These are phyloP conservation scores for Drosophila repleta DNA, from an alignment of 1,140 invertebrate genomes.

Conservation along the genomic window DNA sequence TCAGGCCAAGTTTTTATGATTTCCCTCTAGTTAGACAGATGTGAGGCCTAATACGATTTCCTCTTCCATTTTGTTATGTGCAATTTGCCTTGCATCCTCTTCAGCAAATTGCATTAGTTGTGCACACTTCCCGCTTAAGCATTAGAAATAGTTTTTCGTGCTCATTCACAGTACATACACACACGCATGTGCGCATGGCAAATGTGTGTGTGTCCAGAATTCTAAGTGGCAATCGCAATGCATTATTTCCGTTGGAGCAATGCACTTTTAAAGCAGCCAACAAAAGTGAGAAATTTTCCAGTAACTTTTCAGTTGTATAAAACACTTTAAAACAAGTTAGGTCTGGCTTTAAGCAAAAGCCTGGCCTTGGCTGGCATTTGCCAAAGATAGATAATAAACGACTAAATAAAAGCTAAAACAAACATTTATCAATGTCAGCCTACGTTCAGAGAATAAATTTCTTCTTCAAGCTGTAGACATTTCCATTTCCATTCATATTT, in stretches of 20 bases:
- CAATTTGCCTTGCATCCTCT: neutral
- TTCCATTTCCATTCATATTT: no score
- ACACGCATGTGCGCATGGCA: neutral
- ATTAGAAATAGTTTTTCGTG: conserved; percentile 51
- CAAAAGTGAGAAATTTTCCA: conserved; percentile 41
- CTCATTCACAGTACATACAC: conserved; percentile 23
- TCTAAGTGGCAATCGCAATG: conserved; percentile 35
- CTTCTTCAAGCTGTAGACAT: no score
- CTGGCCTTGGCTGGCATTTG: no score
- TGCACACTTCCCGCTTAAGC: conserved; percentile 42
- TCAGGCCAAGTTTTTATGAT: no score
- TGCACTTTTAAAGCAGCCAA: conserved; percentile 50
- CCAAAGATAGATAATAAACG: neutral
- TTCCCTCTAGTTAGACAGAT: no score
- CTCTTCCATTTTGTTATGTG: neutral
- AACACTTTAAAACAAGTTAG: no score
- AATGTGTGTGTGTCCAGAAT: conserved; percentile 33
- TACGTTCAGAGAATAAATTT: neutral
- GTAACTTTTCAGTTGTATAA: neutral
- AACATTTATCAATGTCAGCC: conserved; percentile 2
- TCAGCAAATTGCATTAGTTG: conserved; percentile 71
- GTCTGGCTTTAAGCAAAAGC: no score
- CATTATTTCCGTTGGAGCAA: conserved; percentile 32
- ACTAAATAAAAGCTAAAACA: neutral
- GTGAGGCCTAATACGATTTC: neutral